Base-by-base conservation (phyloP, 2,113 vertebrate genomes). In the Egretta garzetta region DNA sequence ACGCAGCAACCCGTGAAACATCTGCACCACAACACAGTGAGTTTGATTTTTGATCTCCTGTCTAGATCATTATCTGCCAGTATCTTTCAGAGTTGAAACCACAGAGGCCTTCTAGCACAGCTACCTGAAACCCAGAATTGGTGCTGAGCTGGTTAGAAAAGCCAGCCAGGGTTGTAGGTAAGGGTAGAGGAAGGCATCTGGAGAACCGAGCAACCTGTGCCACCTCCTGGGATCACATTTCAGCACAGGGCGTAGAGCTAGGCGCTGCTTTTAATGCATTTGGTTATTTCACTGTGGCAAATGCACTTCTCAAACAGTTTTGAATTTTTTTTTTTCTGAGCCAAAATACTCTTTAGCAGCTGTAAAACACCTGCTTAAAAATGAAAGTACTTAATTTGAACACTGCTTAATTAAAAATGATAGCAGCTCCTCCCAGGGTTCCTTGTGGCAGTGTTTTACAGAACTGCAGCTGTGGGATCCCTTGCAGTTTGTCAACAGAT, bases 221-320 rank as follows among this genome's bases (percentile, higher is more conserved):
- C 37, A 8, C 17, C 13, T 50, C 15, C 1, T 3, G 60, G 22
- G 6, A 70, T 22, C 3, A 0, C 2, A 2, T 15, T 37, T 3
- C 35, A 32, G 33, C 28, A 47, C 26, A 43, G 52, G 68, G 23
- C 14, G 33, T 9, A 30, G 30, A 59, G 56, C 52, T 32, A 18
- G 6, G 0, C 1, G 16, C 60, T 33, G 30, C 49, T 43, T 63
- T 28, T n/a, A 63, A n/a, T 4, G 19, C 14, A 19, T 28, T 45
- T 52, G 19, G 26, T 39, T 75, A 28, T 32, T 71, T 18, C 26
- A 23, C 68, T n/a, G 5, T 27, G 49, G 33, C 53, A 55, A 88
- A 39, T 3, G 9, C 3, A 21, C 10, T 10, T 70, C 58, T 33
- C 9, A 6, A 50, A 55, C 5, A 28, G 15, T 35, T 63, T 21